Evolutionary conservation across 2,113 vertebrate genomes (phyloP).

Genomic region (Acrocephalus kingi): DNA sequence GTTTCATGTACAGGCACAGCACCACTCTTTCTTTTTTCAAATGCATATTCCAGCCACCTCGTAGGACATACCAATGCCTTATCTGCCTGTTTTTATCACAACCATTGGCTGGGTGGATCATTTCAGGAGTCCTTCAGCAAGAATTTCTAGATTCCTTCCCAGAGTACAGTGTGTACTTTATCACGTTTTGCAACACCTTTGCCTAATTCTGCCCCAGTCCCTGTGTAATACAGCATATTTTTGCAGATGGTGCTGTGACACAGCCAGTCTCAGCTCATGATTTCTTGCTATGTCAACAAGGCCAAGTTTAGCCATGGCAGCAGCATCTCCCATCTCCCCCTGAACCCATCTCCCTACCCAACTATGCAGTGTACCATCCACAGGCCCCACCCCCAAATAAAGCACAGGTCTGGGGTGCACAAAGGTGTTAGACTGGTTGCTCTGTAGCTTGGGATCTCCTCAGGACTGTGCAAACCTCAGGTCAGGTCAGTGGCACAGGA

Average conservation of each 20-base stretch:
- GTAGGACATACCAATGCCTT: not conserved
- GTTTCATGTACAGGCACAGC: not conserved
- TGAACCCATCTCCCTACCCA: not conserved
- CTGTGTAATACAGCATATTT: not conserved
- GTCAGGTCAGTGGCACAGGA: not conserved
- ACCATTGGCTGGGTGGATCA: not conserved
- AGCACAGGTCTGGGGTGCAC: not conserved
- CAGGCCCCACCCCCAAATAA: not conserved
- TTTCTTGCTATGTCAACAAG: not conserved
- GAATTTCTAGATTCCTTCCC: not conserved
- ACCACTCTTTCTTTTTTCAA: not conserved
- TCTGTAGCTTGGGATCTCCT: not conserved
- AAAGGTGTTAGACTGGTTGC: not conserved
- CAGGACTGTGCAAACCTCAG: not conserved
- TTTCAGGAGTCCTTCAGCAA: not conserved
- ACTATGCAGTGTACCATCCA: accelerated
- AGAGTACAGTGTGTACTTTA: not conserved
- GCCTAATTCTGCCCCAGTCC: not conserved
- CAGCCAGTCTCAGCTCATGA: not conserved
- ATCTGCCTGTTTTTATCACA: not conserved
- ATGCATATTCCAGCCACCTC: not conserved
- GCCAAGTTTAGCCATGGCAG: not conserved
- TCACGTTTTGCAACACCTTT: not conserved
- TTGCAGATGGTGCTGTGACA: not conserved
- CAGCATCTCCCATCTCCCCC: not conserved